Evolutionary conservation across 2,797 vertebrate species (phyloP).

Genomic region (Pseudomugil gertrudae): DNA sequence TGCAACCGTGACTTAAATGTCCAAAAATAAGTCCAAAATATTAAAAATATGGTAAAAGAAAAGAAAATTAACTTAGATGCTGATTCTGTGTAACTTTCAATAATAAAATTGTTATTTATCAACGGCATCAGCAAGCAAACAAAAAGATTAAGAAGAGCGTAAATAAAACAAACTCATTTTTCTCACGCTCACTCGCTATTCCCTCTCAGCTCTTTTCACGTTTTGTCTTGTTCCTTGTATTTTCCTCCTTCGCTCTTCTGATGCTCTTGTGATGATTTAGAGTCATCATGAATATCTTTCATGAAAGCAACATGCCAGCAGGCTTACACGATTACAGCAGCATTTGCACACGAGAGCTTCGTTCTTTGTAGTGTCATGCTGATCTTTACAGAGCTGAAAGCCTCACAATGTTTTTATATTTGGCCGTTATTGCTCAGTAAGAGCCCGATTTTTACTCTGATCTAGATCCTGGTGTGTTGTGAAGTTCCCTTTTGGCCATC

Average conservation of each 20-base stretch:
- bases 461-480: neutral
- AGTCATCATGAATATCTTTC: conserved; percentile 29
- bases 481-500: neutral
- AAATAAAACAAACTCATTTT: neutral
- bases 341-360: conserved; percentile 12
- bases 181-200: conserved; percentile 1
- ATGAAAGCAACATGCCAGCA: conserved; percentile 25
- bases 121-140: neutral
- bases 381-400: conserved; percentile 1
- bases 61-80: neutral
- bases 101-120: neutral
- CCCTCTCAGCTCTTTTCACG: conserved; percentile 4
- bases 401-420: neutral
- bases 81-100: neutral
- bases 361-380: conserved; percentile 26
- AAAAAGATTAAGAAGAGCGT: neutral
- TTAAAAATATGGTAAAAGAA: neutral
- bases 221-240: neutral
- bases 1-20: too few relatives aligned
- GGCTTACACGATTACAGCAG: neutral
- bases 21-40: neutral
- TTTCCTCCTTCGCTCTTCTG: conserved; percentile 5
- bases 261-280: conserved; percentile 20
- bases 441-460: neutral
- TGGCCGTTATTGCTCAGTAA: neutral